Evolutionary conservation across 2,113 vertebrate genomes (phyloP).

Genomic region (Trichomycterus rosablanca): DNA sequence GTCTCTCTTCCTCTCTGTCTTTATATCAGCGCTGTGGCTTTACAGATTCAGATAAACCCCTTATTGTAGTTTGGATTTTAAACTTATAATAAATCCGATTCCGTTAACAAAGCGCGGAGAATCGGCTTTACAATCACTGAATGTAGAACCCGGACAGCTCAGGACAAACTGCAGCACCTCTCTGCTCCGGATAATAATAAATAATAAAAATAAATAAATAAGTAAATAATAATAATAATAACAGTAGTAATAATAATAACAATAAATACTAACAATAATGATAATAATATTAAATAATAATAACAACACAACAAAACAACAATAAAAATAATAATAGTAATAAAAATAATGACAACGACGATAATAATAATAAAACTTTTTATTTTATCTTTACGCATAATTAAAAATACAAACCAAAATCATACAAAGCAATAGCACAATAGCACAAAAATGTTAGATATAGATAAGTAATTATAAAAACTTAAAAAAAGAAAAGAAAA

Average conservation of each 20-base stretch:
- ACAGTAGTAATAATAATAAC: not conserved
- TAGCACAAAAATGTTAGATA: no score
- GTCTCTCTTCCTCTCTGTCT: conserved; percentile 60
- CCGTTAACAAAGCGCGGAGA: conserved; percentile 72
- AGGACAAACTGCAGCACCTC: not conserved
- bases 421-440: no score
- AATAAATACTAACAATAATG: no score
- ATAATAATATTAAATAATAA: conserved; percentile 10
- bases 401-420: no score
- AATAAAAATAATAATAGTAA: conserved; percentile 27
- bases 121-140: conserved; percentile 71
- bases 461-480: no score
- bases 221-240: no score
- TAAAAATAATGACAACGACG: conserved; percentile 41
- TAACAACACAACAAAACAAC: no score
- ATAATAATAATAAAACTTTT: conserved; percentile 33
- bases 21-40: conserved; percentile 65
- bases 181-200: not conserved
- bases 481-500: no score
- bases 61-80: conserved; percentile 74
- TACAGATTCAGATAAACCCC: conserved; percentile 71
- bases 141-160: conserved; percentile 25
- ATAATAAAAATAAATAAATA: not conserved
- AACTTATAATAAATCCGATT: conserved; percentile 77
- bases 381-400: conserved; percentile 39